Percentiles rank a stretch among this genome's conserved stretches.
Evolutionary conservation across 2,113 vertebrate genomes (phyloP).

Genomic region (Sinocyclocheilus maitianheensis): DNA sequence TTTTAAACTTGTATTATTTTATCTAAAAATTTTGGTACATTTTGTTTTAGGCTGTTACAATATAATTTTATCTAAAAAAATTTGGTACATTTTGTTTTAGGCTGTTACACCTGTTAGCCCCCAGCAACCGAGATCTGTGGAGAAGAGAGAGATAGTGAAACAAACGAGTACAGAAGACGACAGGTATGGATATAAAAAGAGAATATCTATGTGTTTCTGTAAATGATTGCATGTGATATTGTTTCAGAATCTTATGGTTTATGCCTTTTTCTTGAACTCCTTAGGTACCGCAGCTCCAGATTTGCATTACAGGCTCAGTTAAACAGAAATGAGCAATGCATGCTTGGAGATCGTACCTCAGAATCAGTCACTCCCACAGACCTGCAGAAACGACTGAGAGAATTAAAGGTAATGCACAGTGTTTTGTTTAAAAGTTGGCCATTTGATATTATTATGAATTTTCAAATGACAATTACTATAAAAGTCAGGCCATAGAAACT

Average conservation of each 20-base stretch:
- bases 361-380: constrained; percentile 78
- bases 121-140: constrained; percentile 45
- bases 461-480: background rate
- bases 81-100: constrained; percentile 45
- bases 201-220: background rate
- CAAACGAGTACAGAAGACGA: constrained; percentile 66
- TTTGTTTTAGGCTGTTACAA: constrained; percentile 44
- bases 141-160: constrained; percentile 64
- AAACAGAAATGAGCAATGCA: constrained; percentile 73
- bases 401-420: constrained; percentile 79
- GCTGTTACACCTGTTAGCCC: constrained; percentile 33
- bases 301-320: constrained; percentile 75
- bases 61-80: background rate
- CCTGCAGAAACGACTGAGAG: constrained; percentile 79
- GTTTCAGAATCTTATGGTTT: background rate
- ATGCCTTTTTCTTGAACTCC: background rate
- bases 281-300: constrained; percentile 78
- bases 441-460: background rate
- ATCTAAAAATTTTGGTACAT: background rate
- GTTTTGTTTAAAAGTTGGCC: background rate
- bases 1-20: background rate
- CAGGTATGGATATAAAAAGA: constrained; percentile 61
- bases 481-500: no score
- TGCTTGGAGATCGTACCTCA: constrained; percentile 72
- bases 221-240: background rate